Evolutionary conservation across 2,113 vertebrate genomes (phyloP).

Genomic region (Piprites chloris): DNA sequence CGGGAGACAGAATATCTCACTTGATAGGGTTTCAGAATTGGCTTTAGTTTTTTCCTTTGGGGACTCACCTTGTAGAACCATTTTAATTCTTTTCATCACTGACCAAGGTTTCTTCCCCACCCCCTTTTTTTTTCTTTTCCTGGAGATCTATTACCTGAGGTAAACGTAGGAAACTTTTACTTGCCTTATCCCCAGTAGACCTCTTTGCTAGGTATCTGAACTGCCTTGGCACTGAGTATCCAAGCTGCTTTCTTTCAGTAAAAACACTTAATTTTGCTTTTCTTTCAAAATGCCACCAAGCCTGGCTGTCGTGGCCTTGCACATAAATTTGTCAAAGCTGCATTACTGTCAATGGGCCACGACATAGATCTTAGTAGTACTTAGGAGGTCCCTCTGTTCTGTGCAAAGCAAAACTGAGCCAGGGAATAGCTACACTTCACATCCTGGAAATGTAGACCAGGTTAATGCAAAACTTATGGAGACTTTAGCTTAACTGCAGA

Average conservation of each 20-base stretch:
- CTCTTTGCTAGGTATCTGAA: background rate
- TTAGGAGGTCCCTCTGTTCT: background rate
- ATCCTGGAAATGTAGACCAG: background rate
- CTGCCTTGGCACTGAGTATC: background rate
- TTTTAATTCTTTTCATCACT: background rate
- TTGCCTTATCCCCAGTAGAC: background rate
- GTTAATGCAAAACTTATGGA: background rate
- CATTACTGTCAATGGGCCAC: background rate
- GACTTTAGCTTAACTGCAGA: background rate
- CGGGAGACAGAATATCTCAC: background rate
- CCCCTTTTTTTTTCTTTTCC: background rate
- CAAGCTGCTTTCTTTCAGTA: background rate
- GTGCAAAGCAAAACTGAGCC: background rate
- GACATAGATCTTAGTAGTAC: background rate
- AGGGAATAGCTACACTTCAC: background rate
- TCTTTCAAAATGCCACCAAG: background rate
- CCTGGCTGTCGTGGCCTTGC: background rate
- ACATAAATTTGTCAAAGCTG: background rate
- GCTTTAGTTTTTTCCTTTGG: background rate
- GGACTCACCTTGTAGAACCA: background rate
- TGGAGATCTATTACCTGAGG: background rate
- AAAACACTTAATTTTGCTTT: background rate
- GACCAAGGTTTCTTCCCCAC: rapidly evolving
- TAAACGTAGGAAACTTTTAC: background rate
- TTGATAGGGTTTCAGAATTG: background rate